Evolutionary conservation across 1,140 invertebrate species (phyloP).

Genomic region (Xylocopa sonorina): DNA sequence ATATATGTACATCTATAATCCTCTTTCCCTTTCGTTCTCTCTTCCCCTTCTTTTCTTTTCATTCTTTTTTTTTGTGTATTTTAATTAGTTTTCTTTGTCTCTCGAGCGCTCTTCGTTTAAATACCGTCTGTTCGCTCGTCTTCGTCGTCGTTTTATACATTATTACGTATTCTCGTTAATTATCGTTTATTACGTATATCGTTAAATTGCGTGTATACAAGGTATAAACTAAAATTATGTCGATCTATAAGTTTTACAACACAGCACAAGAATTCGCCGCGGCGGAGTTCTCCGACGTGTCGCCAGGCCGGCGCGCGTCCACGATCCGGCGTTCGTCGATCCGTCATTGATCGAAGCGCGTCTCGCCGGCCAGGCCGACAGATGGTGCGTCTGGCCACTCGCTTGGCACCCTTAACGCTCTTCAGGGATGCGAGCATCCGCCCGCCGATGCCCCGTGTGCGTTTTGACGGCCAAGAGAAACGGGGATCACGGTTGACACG

Average conservation of each 20-base stretch:
- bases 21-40: not conserved
- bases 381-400: constrained; percentile 46
- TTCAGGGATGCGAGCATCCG: not conserved
- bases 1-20: constrained; percentile 26
- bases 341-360: constrained; percentile 24
- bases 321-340: constrained; percentile 11
- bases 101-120: constrained; percentile 26
- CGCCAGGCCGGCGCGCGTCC: not conserved
- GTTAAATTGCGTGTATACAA: constrained; percentile 74
- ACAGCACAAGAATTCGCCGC: constrained; percentile 80
- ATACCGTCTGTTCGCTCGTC: constrained; percentile 17
- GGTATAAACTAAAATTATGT: constrained; percentile 75
- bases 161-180: constrained; percentile 78
- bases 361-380: constrained; percentile 26
- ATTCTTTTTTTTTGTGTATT: not conserved
- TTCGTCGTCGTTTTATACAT: constrained; percentile 49
- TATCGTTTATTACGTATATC: constrained; percentile 76
- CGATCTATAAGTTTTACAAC: constrained; percentile 81
- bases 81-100: not conserved
- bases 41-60: not conserved
- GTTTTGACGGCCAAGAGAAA: not conserved
- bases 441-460: too few relatives aligned
- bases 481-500: not conserved
- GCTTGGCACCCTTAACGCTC: constrained; percentile 60
- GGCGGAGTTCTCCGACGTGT: constrained; percentile 66